Percentiles rank a stretch among this genome's conserved stretches.
These are phyloP conservation scores for Austrolebias charrua DNA, from an alignment of 2,797 vertebrate genomes.

Conservation along the genomic window DNA sequence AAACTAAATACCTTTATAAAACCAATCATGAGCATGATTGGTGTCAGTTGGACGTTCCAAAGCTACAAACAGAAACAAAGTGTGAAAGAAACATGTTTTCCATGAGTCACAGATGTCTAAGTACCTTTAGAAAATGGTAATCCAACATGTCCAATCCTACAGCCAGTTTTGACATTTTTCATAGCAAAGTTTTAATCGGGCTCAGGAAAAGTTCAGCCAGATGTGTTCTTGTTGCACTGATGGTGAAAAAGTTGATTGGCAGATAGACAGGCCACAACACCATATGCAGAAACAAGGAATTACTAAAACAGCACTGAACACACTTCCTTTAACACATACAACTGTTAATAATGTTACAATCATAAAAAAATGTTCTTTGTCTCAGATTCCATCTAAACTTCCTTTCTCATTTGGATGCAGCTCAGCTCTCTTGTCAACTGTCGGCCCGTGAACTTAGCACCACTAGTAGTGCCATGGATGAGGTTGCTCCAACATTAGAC, in stretches of 20 bases:
- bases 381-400: conserved; percentile 30
- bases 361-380: neutral
- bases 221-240: conserved; percentile 35
- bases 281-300: conserved; percentile 27
- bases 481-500: conserved; percentile 75
- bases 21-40: too few relatives aligned
- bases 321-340: conserved; percentile 18
- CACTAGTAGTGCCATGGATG: conserved; percentile 83
- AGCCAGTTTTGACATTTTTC: too few relatives aligned
- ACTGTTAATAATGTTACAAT: conserved; percentile 24
- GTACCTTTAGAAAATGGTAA: too few relatives aligned
- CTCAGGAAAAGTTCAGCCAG: conserved; percentile 19
- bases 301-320: conserved; percentile 37
- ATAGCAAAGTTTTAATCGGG: conserved; percentile 42
- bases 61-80: too few relatives aligned
- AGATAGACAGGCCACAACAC: conserved; percentile 25
- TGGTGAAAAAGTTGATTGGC: conserved; percentile 16
- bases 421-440: conserved; percentile 85
- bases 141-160: too few relatives aligned
- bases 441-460: conserved; percentile 78
- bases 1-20: too few relatives aligned
- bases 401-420: conserved; percentile 59
- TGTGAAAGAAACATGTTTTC: too few relatives aligned
- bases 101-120: too few relatives aligned
- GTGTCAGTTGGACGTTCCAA: too few relatives aligned